These are phyloP conservation scores for Epinotia demarniana DNA, from an alignment of 2,888 invertebrate genomes.

Conservation along the genomic window DNA sequence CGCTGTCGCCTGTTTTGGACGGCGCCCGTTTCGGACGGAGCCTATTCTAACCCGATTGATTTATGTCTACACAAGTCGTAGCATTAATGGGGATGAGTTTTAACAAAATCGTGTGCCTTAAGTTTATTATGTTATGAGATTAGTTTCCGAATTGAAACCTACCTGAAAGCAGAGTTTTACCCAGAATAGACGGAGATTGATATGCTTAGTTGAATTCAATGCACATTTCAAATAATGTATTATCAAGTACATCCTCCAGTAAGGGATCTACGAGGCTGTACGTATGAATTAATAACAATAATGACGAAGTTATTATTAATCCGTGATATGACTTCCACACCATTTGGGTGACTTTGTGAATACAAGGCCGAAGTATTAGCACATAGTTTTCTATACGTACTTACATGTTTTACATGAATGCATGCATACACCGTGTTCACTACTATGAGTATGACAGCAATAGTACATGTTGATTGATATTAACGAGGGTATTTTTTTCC, in stretches of 20 bases:
- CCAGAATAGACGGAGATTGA: too few relatives aligned
- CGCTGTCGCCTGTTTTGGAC: constrained; percentile 21
- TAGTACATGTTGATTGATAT: neutral
- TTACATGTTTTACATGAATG: neutral
- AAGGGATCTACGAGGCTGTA: too few relatives aligned
- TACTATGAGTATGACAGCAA: neutral
- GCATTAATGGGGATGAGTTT: neutral
- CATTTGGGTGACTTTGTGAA: neutral
- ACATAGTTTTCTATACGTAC: neutral
- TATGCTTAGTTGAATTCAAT: too few relatives aligned
- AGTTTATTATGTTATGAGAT: neutral
- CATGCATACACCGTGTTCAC: neutral
- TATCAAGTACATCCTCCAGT: too few relatives aligned
- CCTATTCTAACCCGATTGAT: constrained; percentile 23
- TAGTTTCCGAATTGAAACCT: neutral
- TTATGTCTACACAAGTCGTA: neutral
- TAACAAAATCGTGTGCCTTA: neutral
- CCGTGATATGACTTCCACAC: too few relatives aligned
- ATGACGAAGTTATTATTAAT: too few relatives aligned
- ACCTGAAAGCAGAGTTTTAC: neutral
- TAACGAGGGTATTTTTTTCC: neutral
- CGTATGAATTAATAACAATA: too few relatives aligned
- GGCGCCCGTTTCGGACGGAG: constrained; percentile 1
- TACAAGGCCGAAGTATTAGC: neutral
- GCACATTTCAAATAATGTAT: too few relatives aligned